phyloP scores from a whole-genome alignment of 2,113 vertebrate species.

The Pseudonaja textilis region DNA sequence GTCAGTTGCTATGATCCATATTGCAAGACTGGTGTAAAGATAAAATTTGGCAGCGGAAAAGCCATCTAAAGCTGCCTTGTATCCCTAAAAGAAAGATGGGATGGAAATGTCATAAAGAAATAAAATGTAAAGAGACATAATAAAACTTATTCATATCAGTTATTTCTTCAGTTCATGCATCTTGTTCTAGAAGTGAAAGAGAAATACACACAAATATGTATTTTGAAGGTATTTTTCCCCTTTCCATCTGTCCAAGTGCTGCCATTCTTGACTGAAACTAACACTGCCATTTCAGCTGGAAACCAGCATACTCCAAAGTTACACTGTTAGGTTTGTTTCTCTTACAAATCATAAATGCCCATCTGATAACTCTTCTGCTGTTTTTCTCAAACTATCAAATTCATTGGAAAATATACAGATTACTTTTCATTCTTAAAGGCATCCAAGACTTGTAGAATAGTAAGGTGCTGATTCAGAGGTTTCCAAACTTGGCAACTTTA shows the following conservation, averaged over 20 bases:
- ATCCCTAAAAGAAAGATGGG: background rate
- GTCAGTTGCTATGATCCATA: background rate
- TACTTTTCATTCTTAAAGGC: background rate
- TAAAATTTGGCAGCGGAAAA: background rate
- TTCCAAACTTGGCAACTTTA: no score
- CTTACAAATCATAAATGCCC: background rate
- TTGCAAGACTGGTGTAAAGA: background rate
- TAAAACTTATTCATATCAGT: background rate
- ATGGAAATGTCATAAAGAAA: background rate
- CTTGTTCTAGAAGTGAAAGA: slow-evolving; percentile 1
- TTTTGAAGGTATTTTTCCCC: background rate
- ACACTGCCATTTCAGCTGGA: background rate
- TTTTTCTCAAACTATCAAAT: background rate
- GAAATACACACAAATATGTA: background rate
- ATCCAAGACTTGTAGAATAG: background rate
- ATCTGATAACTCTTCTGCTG: background rate
- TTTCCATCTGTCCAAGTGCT: background rate
- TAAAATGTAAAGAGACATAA: background rate
- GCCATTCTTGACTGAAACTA: slow-evolving; percentile 3
- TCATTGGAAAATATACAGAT: background rate
- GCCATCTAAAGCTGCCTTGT: background rate
- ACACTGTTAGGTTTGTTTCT: background rate
- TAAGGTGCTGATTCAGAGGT: background rate
- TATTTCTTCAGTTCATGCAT: background rate
- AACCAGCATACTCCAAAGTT: fast-evolving